Conservation (phyloP, 30 jellyfish, hydroid and myxozoan genomes). For the Aurelia aurita complex sp. Pacific region DNA sequence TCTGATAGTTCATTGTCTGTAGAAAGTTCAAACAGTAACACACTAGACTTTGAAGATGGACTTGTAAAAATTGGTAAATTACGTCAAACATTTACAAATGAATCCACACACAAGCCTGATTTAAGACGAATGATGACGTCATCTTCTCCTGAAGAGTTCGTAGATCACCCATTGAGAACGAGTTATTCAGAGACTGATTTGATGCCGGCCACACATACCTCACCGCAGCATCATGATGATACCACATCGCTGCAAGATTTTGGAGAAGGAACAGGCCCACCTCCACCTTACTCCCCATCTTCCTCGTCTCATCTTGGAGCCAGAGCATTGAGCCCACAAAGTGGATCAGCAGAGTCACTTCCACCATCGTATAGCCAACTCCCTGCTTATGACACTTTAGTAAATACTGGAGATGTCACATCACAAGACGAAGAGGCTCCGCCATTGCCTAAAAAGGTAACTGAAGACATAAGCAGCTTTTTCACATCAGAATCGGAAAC, state of each 20-base stretch:
- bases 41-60: not conserved
- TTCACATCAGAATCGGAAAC: not conserved
- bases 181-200: constrained; percentile 86
- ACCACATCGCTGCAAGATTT: constrained; percentile 8
- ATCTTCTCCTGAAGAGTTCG: not conserved
- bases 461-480: not conserved
- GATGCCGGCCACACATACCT: constrained; percentile 9
- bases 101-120: not conserved
- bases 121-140: not conserved
- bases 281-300: constrained; percentile 57
- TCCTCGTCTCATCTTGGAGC: not conserved
- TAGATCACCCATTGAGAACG: constrained; percentile 34
- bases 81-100: not conserved
- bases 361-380: constrained; percentile 38
- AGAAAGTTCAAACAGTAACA: constrained; percentile 46
- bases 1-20: constrained; percentile 49
- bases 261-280: constrained; percentile 42
- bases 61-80: not conserved
- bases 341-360: constrained; percentile 12
- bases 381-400: constrained; percentile 41
- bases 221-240: not conserved
- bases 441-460: constrained; percentile 20
- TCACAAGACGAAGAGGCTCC: constrained; percentile 35
- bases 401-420: not conserved
- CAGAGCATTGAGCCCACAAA: not conserved